phyloP scores from a whole-genome alignment of 2,888 invertebrate genomes.

The Archips xylosteana region DNA sequence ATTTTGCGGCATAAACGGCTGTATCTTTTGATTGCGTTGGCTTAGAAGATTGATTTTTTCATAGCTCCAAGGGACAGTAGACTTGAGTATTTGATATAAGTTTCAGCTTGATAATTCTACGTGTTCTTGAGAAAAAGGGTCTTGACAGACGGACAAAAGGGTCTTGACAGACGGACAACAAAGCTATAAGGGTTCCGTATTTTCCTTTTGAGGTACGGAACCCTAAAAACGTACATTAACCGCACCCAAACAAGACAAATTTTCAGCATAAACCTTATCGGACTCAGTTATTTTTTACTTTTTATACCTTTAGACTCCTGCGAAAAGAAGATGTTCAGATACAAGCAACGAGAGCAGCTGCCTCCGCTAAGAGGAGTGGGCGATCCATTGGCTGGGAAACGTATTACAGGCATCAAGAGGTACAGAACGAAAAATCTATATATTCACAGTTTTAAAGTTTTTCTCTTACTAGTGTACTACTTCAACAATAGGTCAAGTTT shows the following conservation, averaged over 20 bases:
- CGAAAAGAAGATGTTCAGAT: conserved; percentile 67
- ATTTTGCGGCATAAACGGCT: no score
- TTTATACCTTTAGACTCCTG: conserved; percentile 59
- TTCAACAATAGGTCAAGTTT: background rate
- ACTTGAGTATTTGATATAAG: no score
- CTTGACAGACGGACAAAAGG: no score
- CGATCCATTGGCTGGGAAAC: conserved; percentile 70
- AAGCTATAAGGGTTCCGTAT: no score
- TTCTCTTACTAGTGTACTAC: background rate
- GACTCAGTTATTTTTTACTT: background rate
- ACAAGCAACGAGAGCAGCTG: conserved; percentile 51
- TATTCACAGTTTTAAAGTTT: background rate
- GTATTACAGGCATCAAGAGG: conserved; percentile 69
- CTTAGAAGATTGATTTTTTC: no score
- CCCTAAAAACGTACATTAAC: no score
- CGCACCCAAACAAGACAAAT: background rate
- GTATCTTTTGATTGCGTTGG: no score
- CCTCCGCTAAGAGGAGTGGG: conserved; percentile 54
- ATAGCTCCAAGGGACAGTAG: no score
- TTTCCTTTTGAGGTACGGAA: no score
- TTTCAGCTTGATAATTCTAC: no score
- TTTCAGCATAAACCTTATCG: background rate
- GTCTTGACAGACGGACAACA: no score
- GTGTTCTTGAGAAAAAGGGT: no score
- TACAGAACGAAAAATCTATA: conserved; percentile 42